Evolutionary conservation across 2,888 invertebrate genomes (phyloP).

Genomic region (Eilema caniola): DNA sequence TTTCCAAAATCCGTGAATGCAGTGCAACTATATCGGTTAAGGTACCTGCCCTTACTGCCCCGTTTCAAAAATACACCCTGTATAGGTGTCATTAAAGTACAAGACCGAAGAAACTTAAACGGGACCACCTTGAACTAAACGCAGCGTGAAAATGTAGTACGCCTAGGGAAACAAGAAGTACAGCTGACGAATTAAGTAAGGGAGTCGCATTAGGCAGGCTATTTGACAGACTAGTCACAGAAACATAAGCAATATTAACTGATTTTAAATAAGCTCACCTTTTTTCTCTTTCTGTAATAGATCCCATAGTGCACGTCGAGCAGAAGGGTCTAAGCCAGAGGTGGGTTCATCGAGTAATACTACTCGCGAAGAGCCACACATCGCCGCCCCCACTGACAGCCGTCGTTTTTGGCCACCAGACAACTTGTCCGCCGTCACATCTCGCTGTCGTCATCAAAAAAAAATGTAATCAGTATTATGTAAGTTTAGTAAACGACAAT

Average conservation of each 20-base stretch:
- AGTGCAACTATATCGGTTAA: too few relatives aligned
- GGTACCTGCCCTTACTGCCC: too few relatives aligned
- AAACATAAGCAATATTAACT: not conserved
- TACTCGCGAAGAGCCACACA: constrained; percentile 92
- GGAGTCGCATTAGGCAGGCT: too few relatives aligned
- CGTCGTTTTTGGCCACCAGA: constrained; percentile 98
- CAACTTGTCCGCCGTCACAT: constrained; percentile 88
- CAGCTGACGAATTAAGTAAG: too few relatives aligned
- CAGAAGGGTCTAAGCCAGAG: constrained; percentile 96
- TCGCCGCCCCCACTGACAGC: constrained; percentile 95
- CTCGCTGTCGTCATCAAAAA: constrained; percentile 64
- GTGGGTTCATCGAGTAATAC: constrained; percentile 95
- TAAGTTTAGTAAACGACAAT: constrained; percentile 5
- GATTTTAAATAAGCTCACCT: constrained; percentile 60
- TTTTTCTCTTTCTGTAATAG: constrained; percentile 91
- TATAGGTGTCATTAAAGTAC: too few relatives aligned
- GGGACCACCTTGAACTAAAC: too few relatives aligned
- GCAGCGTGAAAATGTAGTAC: too few relatives aligned
- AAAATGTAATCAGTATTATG: not conserved
- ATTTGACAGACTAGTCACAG: too few relatives aligned
- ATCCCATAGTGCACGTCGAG: constrained; percentile 95
- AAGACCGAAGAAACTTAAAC: too few relatives aligned
- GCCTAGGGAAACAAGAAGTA: too few relatives aligned
- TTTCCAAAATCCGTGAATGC: too few relatives aligned
- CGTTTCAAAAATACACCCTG: too few relatives aligned